A percentile compares a stretch with the other conserved stretches of the same genome.
phyloP scores from a whole-genome alignment of 2,888 invertebrate species.

The Ectobius pallidus region DNA sequence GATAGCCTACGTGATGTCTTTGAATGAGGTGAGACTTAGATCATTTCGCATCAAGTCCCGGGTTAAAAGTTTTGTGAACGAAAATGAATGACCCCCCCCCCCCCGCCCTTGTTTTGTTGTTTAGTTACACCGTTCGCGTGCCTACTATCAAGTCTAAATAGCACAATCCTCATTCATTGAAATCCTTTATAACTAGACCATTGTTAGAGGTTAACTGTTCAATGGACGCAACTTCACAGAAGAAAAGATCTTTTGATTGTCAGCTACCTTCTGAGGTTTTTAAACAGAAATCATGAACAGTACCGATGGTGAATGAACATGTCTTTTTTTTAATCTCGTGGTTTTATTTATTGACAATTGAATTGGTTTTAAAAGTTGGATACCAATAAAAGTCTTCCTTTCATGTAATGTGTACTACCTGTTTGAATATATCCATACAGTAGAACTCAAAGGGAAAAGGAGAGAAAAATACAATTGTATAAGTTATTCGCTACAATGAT shows the following conservation, averaged over 20 bases:
- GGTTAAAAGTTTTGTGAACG: slow-evolving; percentile 9
- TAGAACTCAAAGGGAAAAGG: not conserved
- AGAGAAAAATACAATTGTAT: not conserved
- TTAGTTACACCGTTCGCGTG: not conserved
- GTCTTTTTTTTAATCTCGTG: too few relatives aligned
- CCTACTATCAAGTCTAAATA: slow-evolving; percentile 23
- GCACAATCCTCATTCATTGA: slow-evolving; percentile 24
- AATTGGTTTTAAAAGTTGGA: not conserved
- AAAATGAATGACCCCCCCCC: too few relatives aligned
- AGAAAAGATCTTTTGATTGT: slow-evolving; percentile 22
- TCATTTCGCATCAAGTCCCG: slow-evolving; percentile 20
- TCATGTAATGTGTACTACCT: slow-evolving; percentile 13
- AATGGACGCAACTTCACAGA: slow-evolving; percentile 2
- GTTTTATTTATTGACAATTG: not conserved
- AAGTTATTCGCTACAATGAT: not conserved
- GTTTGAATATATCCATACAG: not conserved
- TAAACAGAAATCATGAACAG: slow-evolving; percentile 7
- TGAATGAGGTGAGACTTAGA: slow-evolving; percentile 12
- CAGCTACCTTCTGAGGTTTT: slow-evolving; percentile 1
- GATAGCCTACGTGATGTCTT: slow-evolving; percentile 22
- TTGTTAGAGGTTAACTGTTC: slow-evolving; percentile 3
- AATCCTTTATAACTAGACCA: not conserved
- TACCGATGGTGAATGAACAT: too few relatives aligned
- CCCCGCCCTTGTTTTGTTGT: slow-evolving; percentile 15
- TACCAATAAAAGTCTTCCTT: not conserved